Conservation (phyloP, 2,113 vertebrate genomes). For the Lagopus leucura region DNA sequence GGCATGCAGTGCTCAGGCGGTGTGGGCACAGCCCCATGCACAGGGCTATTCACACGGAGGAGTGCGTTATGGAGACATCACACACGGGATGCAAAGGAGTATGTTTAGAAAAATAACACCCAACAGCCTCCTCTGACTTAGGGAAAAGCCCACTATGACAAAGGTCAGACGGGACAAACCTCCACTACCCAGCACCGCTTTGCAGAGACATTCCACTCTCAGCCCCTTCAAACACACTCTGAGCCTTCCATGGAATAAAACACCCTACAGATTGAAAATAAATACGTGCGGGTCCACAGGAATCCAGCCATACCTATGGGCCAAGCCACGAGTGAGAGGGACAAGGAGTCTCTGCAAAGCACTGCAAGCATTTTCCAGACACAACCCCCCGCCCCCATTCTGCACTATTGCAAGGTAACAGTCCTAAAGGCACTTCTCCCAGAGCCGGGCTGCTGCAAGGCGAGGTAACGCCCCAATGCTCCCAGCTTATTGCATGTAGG, state of each 20-base stretch:
- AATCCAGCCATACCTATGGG: not conserved
- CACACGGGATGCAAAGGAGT: not conserved
- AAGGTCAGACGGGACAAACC: not conserved
- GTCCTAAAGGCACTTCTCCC: conserved; percentile 73
- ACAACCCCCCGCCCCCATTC: not conserved
- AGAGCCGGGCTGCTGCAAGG: conserved; percentile 33
- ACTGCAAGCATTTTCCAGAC: not conserved
- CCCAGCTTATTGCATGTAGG: conserved; percentile 66
- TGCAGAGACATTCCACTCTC: not conserved
- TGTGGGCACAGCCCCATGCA: not conserved
- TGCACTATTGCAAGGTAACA: conserved; percentile 8
- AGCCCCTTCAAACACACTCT: not conserved
- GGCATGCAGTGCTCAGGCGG: not conserved
- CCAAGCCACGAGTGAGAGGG: not conserved
- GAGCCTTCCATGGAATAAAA: not conserved
- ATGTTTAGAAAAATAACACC: not conserved
- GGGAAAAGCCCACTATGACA: not conserved
- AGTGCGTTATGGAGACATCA: not conserved
- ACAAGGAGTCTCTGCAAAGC: not conserved
- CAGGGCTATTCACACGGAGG: not conserved
- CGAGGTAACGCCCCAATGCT: conserved; percentile 29
- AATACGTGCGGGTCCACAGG: conserved; percentile 32
- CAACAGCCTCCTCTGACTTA: not conserved
- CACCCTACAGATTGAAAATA: conserved; percentile 35
- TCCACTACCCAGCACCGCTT: not conserved